phyloP scores from a whole-genome alignment of 2,888 invertebrate species.

The Rhodophaea formosa region DNA sequence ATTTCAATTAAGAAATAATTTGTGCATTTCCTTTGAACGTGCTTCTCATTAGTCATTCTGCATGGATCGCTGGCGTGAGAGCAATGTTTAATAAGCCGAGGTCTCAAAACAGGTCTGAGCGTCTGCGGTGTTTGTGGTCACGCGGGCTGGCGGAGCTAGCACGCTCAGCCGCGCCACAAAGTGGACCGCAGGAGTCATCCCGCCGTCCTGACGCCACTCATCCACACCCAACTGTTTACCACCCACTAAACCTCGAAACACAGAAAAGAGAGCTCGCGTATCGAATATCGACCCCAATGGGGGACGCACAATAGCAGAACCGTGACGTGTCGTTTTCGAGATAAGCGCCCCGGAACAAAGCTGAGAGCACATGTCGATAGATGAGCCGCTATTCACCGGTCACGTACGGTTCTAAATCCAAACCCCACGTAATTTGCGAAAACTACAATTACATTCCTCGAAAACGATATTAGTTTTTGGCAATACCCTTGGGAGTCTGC shows the following conservation, averaged over 20 bases:
- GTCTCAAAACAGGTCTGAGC: slow-evolving; percentile 61
- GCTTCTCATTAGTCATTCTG: slow-evolving; percentile 39
- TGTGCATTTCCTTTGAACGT: slow-evolving; percentile 31
- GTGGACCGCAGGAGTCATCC: slow-evolving; percentile 50
- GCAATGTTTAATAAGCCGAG: slow-evolving; percentile 40
- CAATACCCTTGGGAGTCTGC: not conserved
- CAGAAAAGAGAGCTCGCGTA: slow-evolving; percentile 43
- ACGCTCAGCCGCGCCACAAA: slow-evolving; percentile 65
- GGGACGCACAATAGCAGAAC: slow-evolving; percentile 52
- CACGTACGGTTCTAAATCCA: slow-evolving; percentile 57
- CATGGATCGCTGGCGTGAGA: slow-evolving; percentile 35
- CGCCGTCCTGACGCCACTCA: slow-evolving; percentile 25
- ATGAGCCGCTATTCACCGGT: slow-evolving; percentile 53
- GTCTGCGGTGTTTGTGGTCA: slow-evolving; percentile 67
- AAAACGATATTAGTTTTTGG: slow-evolving; percentile 27
- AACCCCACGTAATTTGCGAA: slow-evolving; percentile 37
- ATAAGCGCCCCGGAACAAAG: slow-evolving; percentile 48
- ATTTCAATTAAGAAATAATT: slow-evolving; percentile 27
- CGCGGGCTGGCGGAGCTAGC: slow-evolving; percentile 47
- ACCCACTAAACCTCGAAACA: slow-evolving; percentile 51
- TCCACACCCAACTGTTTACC: slow-evolving; percentile 30
- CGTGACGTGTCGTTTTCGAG: slow-evolving; percentile 53
- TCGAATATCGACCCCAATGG: slow-evolving; percentile 57
- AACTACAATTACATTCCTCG: slow-evolving; percentile 28
- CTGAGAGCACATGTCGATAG: slow-evolving; percentile 39